Evolutionary conservation across 2,113 vertebrate species (phyloP), one percentile per base, ranked within the genome.

Genomic region (Chiloscyllium plagiosum): DNA sequence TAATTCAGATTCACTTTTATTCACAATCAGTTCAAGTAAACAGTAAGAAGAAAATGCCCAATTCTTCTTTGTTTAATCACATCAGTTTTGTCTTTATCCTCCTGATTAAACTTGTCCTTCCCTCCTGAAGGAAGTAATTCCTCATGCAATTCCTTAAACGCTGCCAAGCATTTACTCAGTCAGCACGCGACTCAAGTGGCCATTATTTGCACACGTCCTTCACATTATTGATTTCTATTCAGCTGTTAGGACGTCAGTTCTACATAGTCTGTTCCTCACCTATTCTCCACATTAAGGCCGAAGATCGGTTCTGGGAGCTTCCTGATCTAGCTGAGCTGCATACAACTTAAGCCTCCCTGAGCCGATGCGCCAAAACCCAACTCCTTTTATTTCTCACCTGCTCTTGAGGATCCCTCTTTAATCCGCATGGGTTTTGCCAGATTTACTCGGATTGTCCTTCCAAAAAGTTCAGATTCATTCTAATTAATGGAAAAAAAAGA

Each of bases 381-480:
- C 17, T 47, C 4, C 6, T 83, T 37, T 42, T 17, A 83, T 87
- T 3, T 56, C 97, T 97, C 95, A 99, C 99, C 99, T 96, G 99
- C 99, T 96, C 99, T 98, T 96, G 99, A 99, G 0, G 99, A 99
- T 8, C 99, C 99, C 96, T 99, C 99, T 96, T 99, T 99, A 97
- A 99, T 99, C 96, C 99, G 97, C 99, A 99, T 99, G 4, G 99
- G 99, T 85, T 99, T 99, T 96, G 99, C 99, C 33, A 99, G 98
- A 97, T 99, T 99, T 96, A 99, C 99, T 0, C 99, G 98, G 96
- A 99, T 98, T 0, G 99, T 99, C 96, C 99, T 98, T 93, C 99
- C 99, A 37, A 99, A 99, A 95, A 99, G 98, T 97, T 99, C 99
- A 0, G 99, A 99, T 96, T 99, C 99, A 0, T 99, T 99, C 99